Evolutionary conservation across 2,113 vertebrate species (phyloP).

Genomic region (Macrotus californicus): DNA sequence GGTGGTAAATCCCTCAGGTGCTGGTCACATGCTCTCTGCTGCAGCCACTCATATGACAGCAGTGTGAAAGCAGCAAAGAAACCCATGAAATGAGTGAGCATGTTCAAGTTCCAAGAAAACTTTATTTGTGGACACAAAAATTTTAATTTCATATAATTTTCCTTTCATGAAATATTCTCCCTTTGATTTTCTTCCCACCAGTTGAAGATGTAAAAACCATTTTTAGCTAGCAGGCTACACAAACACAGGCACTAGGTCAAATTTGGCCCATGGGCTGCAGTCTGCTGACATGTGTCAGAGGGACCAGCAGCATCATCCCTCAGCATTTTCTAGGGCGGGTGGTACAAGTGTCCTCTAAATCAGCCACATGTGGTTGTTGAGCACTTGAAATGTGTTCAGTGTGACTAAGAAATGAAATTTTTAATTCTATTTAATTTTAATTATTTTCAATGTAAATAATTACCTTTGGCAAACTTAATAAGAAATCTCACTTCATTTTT

Average conservation of each 20-base stretch:
- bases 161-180: neutral
- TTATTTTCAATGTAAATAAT: neutral
- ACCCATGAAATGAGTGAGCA: neutral
- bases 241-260: neutral
- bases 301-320: neutral
- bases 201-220: slow-evolving; percentile 23
- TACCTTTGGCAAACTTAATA: neutral
- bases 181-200: neutral
- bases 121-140: neutral
- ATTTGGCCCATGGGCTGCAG: neutral
- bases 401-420: neutral
- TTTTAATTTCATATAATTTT: slow-evolving; percentile 37
- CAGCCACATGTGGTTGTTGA: neutral
- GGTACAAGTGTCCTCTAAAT: neutral
- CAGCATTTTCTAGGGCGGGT: neutral
- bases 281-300: neutral
- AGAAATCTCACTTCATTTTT: neutral
- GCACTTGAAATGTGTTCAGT: neutral
- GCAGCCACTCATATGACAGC: neutral
- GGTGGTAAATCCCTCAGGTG: neutral
- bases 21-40: neutral
- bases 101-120: neutral
- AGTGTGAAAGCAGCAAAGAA: neutral
- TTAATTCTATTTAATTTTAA: slow-evolving; percentile 2
- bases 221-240: neutral